Evolutionary conservation across 2,113 vertebrate genomes (phyloP).

Genomic region (Chaetorhynchus papuensis): DNA sequence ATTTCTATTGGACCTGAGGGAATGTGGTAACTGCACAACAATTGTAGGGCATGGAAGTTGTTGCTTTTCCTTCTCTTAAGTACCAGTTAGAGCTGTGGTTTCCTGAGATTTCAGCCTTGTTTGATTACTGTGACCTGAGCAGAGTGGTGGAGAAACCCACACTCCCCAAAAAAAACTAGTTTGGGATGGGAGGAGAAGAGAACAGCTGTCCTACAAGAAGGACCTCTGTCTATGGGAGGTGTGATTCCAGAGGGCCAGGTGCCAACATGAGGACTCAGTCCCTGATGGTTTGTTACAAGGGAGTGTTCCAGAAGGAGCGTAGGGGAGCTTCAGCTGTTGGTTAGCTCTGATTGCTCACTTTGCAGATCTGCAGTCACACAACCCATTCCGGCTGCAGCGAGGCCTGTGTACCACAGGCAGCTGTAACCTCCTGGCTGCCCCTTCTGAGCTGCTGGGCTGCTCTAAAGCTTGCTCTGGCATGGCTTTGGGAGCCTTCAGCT

Average conservation of each 20-base stretch:
- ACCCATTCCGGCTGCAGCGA: accelerated
- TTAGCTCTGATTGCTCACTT: not conserved
- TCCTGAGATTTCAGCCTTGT: not conserved
- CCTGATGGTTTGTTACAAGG: not conserved
- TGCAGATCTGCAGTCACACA: not conserved
- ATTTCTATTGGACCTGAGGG: not conserved
- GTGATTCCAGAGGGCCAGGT: not conserved
- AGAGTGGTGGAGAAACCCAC: not conserved
- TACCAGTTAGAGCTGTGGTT: not conserved
- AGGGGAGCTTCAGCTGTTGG: not conserved
- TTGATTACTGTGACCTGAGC: not conserved
- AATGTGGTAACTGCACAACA: not conserved
- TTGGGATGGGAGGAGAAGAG: not conserved
- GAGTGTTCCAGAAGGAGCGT: not conserved
- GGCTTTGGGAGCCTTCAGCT: not conserved
- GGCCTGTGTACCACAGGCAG: not conserved
- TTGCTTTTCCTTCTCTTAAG: not conserved
- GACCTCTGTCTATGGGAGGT: accelerated
- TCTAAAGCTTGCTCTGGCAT: not conserved
- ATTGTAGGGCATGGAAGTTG: not conserved
- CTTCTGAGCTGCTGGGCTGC: not conserved
- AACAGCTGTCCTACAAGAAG: not conserved
- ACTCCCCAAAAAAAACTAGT: not conserved
- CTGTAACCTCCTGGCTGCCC: not conserved
- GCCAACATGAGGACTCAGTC: not conserved